phyloP scores from a whole-genome alignment of 1,140 invertebrate genomes.

The Leptopilina clavipes region DNA sequence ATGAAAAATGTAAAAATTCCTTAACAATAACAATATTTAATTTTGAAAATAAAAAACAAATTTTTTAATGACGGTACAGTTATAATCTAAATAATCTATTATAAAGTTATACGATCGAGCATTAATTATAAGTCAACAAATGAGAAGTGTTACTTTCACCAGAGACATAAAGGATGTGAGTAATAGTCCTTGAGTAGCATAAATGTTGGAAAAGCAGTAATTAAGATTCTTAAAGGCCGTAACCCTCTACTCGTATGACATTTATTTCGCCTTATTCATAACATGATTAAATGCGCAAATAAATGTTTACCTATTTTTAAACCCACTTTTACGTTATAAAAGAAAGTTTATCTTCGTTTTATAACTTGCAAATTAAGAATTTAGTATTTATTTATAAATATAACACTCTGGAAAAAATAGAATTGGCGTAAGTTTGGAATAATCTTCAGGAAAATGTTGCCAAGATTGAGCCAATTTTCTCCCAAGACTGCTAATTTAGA shows the following conservation, averaged over 20 bases:
- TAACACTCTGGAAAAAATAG: no score
- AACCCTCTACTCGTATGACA: constrained; percentile 44
- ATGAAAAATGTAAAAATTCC: no score
- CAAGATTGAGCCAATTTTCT: no score
- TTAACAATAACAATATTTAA: no score
- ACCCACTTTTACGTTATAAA: constrained; percentile 21
- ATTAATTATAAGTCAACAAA: neutral
- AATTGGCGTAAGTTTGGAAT: no score
- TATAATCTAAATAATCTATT: neutral
- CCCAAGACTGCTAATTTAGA: no score
- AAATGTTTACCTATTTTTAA: constrained; percentile 32
- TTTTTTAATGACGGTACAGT: no score
- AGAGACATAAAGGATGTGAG: neutral
- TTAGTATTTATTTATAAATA: no score
- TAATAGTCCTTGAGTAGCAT: neutral
- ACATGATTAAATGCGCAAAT: constrained; percentile 43
- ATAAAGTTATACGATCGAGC: neutral
- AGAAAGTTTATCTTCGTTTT: no score
- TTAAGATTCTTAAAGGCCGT: constrained; percentile 43
- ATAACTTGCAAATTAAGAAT: no score
- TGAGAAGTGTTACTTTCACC: constrained; percentile 11
- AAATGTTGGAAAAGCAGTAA: constrained; percentile 1
- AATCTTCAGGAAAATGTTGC: no score
- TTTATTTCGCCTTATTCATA: constrained; percentile 45
- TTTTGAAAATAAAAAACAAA: no score